These are phyloP conservation scores for Nomada ruficornis DNA, from an alignment of 2,888 invertebrate genomes.

Conservation along the genomic window DNA sequence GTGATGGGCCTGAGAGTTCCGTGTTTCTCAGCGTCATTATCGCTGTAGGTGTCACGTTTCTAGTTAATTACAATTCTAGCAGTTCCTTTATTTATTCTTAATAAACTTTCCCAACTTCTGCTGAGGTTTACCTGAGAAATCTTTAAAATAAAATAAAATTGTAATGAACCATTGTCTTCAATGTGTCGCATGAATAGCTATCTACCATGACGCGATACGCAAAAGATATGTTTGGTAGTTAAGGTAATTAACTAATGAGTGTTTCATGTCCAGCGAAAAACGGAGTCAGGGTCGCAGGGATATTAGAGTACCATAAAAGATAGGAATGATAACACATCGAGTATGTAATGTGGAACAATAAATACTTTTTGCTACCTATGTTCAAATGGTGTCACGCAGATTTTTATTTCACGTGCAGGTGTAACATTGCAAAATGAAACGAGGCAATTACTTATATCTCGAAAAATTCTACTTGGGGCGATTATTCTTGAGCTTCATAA, in stretches of 20 bases:
- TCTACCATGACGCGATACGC: no score
- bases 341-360: no score
- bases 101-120: background rate
- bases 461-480: background rate
- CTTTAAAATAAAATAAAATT: background rate
- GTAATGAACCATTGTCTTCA: background rate
- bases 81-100: background rate
- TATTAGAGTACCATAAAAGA: background rate
- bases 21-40: background rate
- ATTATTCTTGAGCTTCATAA: background rate
- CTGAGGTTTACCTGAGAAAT: background rate
- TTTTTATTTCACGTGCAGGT: background rate
- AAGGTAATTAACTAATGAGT: background rate
- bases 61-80: background rate
- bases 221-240: background rate
- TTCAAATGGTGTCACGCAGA: background rate
- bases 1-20: slow-evolving; percentile 1
- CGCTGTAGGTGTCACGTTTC: background rate
- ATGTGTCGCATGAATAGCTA: background rate
- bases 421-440: background rate
- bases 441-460: background rate
- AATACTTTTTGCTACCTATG: background rate
- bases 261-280: background rate
- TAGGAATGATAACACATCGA: background rate
- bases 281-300: background rate